phyloP scores from a whole-genome alignment of 2,797 vertebrate genomes.

The Siniperca obscura region DNA sequence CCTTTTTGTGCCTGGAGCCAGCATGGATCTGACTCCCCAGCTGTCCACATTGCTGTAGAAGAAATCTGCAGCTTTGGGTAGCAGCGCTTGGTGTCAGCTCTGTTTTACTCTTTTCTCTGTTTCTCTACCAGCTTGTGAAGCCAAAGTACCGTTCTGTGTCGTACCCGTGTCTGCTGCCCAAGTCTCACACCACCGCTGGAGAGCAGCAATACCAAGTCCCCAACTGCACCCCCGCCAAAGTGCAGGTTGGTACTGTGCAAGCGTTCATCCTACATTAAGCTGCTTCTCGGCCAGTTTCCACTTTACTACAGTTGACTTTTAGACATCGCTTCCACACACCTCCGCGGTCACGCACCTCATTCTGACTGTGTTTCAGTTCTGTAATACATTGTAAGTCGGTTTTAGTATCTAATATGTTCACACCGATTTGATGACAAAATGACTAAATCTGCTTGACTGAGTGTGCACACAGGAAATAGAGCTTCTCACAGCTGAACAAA shows the following conservation, averaged over 20 bases:
- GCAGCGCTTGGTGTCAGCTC: too few relatives aligned
- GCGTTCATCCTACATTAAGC: too few relatives aligned
- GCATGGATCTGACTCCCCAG: not conserved
- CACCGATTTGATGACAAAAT: not conserved
- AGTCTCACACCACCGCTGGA: constrained; percentile 90
- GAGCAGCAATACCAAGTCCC: constrained; percentile 92
- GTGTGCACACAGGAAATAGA: not conserved
- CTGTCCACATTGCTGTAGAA: not conserved
- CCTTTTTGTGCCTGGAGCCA: too few relatives aligned
- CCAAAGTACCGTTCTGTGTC: constrained; percentile 93
- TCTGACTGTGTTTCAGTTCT: too few relatives aligned
- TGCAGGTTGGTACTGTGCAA: constrained; percentile 85
- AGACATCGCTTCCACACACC: not conserved
- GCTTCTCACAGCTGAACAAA: not conserved
- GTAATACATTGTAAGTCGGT: not conserved
- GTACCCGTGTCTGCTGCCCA: constrained; percentile 94
- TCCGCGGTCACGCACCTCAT: not conserved
- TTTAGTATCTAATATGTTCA: not conserved
- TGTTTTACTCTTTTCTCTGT: not conserved
- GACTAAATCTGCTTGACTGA: too few relatives aligned
- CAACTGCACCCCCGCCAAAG: constrained; percentile 82
- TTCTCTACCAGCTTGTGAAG: constrained; percentile 84
- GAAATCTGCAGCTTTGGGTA: not conserved
- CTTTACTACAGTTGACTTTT: not conserved
- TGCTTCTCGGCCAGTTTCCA: not conserved